Base-by-base conservation (phyloP, 64 coral and sea anemone species). In the Pocillopora damicornis region DNA sequence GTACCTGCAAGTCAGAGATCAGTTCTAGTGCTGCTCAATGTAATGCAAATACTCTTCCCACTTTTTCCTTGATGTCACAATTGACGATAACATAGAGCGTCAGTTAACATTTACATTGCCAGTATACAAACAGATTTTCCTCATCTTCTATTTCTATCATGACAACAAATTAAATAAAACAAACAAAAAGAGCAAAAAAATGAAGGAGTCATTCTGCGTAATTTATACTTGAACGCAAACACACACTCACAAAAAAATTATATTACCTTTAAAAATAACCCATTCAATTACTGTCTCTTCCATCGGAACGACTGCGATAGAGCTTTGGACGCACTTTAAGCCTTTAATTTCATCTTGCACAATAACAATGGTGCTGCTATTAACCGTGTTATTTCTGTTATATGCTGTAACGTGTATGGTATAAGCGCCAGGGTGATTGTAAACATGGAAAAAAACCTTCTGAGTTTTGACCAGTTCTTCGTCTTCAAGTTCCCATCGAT, bases 401-500 rank as follows among this genome's bases (percentile, higher is more conserved):
- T 76, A 87, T 9, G 59, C 90, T 15, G 65, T 67, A 13, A 92
- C 90, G 59, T 78, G 30, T 12, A 92, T 66, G 23, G 56, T 57
- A 23, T 92, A 92, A 37, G 79, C 74, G 0, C 90, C 83, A 45
- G 90, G 82, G 13, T 30, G 20, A 23, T 79, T 34, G 69, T 92
- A 92, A 14, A 30, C 62, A 23, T 92, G 63, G 7, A 1, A 13
- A 14, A 92, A 92, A 22, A 13, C n/a, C n/a, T 36, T 58, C 7
- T 11, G 11, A 42, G 6, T 71, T 30, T 34, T 59, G 7, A 12
- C 72, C 35, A 65, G 6, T 1, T 74, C 62, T n/a, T 75, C n/a
- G 37, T 87, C 30, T 16, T 82, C 90, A 34, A 92, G 75, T 71
- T 92, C 57, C 90, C 90, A 92, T 22, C 16, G 62, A 61, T 92